These are phyloP conservation scores for Mormoops blainvillei DNA, from an alignment of 2,113 vertebrate species.

Conservation along the genomic window DNA sequence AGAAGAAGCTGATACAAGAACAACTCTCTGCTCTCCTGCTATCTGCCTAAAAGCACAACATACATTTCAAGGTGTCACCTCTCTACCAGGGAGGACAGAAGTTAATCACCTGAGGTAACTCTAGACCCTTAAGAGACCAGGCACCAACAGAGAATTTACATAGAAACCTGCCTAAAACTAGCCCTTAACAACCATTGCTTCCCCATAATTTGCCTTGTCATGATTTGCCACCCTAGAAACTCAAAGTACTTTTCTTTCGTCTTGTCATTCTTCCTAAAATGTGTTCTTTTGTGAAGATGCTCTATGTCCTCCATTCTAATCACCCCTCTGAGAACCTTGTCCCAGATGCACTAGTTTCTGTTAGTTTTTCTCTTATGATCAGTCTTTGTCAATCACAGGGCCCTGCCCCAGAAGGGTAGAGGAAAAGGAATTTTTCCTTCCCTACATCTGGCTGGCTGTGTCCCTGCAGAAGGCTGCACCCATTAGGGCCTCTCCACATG, in stretches of 20 bases:
- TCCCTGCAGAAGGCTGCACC: not conserved
- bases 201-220: not conserved
- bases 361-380: not conserved
- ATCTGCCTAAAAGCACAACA: not conserved
- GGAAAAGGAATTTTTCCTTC: not conserved
- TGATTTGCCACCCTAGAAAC: not conserved
- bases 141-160: not conserved
- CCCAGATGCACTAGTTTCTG: no score
- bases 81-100: not conserved
- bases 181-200: not conserved
- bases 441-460: not conserved
- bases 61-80: not conserved
- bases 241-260: not conserved
- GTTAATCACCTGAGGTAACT: not conserved
- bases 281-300: not conserved
- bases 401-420: not conserved
- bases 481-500: not conserved
- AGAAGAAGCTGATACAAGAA: not conserved
- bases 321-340: not conserved
- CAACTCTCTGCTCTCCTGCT: not conserved
- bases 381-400: not conserved
- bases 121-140: not conserved
- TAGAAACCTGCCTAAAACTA: not conserved
- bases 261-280: not conserved
- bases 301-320: not conserved